Conservation (phyloP, 2,888 invertebrate genomes). For the Dryococelus australis region DNA sequence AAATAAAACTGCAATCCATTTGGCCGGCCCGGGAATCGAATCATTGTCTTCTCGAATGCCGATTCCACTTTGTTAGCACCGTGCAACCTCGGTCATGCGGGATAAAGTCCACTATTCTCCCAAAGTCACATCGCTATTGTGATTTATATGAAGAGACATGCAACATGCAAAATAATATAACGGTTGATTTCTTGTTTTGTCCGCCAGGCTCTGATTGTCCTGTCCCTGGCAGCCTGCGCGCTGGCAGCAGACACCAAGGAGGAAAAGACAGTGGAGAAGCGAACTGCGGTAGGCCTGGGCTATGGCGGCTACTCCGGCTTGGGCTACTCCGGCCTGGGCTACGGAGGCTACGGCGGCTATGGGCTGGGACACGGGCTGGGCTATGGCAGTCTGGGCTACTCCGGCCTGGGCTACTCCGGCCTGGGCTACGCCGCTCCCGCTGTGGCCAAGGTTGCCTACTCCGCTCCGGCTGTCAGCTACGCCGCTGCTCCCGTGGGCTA, state of each 20-base stretch:
- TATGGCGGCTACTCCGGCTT: constrained; percentile 44
- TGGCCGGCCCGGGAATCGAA: too few relatives aligned
- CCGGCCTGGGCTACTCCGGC: constrained; percentile 21
- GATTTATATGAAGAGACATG: too few relatives aligned
- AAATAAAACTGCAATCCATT: too few relatives aligned
- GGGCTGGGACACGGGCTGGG: constrained; percentile 17
- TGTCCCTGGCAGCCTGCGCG: constrained; percentile 41
- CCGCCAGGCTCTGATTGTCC: constrained; percentile 38
- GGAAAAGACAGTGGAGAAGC: constrained; percentile 53
- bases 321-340: constrained; percentile 33
- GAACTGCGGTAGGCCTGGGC: constrained; percentile 48
- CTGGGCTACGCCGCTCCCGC: constrained; percentile 38
- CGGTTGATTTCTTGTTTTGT: background rate
- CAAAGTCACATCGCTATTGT: too few relatives aligned
- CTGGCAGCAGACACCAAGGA: constrained; percentile 42
- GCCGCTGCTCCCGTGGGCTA: constrained; percentile 36
- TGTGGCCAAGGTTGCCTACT: constrained; percentile 32
- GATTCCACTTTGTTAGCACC: too few relatives aligned
- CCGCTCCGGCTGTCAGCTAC: constrained; percentile 41
- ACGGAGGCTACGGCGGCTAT: background rate
- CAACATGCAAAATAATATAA: too few relatives aligned
- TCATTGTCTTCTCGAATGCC: too few relatives aligned
- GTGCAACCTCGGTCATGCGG: too few relatives aligned
- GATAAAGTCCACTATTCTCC: too few relatives aligned
- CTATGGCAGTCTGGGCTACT: constrained; percentile 27